Evolutionary conservation across 37 sponge, comb jelly and placozoan species (phyloP), one percentile per base, ranked within the genome.

Genomic region (Amphimedon queenslandica): DNA sequence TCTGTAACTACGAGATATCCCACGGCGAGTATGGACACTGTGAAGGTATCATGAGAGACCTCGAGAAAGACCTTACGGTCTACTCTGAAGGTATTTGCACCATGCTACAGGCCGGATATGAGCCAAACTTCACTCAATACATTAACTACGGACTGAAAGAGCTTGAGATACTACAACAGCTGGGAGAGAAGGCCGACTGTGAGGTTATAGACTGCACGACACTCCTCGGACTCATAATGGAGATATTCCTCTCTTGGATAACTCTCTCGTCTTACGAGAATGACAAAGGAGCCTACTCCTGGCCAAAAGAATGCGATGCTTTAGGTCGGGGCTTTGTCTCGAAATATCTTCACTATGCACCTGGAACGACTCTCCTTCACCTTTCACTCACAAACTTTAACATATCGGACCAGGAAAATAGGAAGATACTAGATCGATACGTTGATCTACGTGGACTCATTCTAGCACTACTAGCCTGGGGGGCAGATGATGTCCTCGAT

Each of bases 21-120:
- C 78, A 84, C 57, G 57, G 67, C 3, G 64, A 73, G 4, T 84
- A 77, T 41, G 85, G 85, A 8, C 85, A 84, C 68, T 84, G 68
- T 2, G 85, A 84, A 55, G 85, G 80, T 18, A 77, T 90, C 3
- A 80, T 84, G 67, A 53, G 77, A 18, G 85, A 90, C 43, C 73
- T 90, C 32, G 90, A 90, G 55, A 84, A 90, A 56, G 90, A 90
- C 38, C 77, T 90, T 8, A 75, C 76, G 1, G 78, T 74, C 66
- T 84, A 84, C n/a, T 79, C 85, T 4, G 65, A 66, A 24, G 90
- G 90, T 5, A 39, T 90, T 1, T 75, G 81, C 57, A 37, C 64
- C 40, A 90, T 90, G 81, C 85, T 90, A 0, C 53, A 64, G 11
- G 16, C 25, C 1, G 57, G 36, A 1, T 66, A 78, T 28, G 58